These are phyloP conservation scores for Drosophila macrothrix DNA, from an alignment of 2,888 invertebrate genomes.

Conservation along the genomic window DNA sequence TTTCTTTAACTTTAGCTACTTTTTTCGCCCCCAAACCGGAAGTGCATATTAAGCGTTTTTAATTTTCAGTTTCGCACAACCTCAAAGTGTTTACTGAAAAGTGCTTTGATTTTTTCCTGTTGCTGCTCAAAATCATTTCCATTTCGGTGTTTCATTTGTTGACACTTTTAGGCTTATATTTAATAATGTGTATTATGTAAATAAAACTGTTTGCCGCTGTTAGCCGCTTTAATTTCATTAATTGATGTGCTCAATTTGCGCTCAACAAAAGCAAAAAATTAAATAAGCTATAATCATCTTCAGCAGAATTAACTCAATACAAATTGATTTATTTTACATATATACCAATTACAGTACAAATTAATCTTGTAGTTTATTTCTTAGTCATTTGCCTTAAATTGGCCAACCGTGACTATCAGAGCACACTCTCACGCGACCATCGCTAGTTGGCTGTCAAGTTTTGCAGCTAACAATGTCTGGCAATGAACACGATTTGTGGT, in stretches of 20 bases:
- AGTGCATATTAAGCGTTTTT: constrained; percentile 73
- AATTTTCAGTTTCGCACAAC: constrained; percentile 71
- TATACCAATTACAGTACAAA: neutral
- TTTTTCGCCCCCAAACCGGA: constrained; percentile 57
- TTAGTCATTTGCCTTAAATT: neutral
- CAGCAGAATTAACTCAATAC: neutral
- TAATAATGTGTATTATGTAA: neutral
- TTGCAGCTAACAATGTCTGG: constrained; percentile 36
- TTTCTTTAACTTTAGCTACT: constrained; percentile 15
- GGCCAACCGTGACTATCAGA: neutral
- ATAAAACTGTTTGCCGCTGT: neutral
- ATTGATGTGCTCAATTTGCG: neutral
- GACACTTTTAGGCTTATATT: neutral
- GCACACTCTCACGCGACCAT: constrained; percentile 15
- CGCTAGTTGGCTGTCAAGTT: constrained; percentile 23
- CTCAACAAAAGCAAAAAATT: neutral
- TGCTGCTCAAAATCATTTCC: neutral
- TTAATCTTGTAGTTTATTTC: neutral
- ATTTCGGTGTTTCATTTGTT: neutral
- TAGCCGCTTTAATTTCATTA: neutral
- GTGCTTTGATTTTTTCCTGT: neutral
- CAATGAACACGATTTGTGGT: constrained; percentile 46
- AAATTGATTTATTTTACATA: neutral
- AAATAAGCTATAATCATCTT: neutral
- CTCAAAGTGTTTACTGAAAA: constrained; percentile 53